Conservation (phyloP, 2,113 vertebrate genomes). For the Pseudolaguvia tuberculata region DNA sequence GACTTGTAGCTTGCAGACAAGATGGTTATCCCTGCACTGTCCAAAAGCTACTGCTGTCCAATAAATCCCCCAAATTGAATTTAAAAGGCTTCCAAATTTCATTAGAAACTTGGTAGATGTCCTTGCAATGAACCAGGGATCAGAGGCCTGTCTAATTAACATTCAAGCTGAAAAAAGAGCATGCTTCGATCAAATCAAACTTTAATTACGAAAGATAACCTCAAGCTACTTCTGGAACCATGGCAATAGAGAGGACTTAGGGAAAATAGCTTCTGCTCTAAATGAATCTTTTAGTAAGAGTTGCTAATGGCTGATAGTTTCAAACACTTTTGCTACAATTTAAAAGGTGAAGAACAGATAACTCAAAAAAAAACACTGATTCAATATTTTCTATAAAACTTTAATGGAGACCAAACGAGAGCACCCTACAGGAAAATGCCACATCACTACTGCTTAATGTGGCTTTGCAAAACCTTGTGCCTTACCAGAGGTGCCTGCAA, state of each 20-base stretch:
- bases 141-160: constrained; percentile 53
- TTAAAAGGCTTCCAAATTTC: constrained; percentile 53
- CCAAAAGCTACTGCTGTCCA: constrained; percentile 51
- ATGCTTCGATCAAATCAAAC: constrained; percentile 52
- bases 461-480: constrained; percentile 44
- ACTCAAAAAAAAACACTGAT: constrained; percentile 10
- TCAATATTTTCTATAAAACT: constrained; percentile 22
- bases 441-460: constrained; percentile 41
- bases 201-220: constrained; percentile 53
- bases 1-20: constrained; percentile 39
- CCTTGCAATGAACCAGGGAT: constrained; percentile 51
- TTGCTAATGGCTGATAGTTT: not conserved
- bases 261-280: constrained; percentile 30
- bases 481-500: constrained; percentile 50
- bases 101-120: constrained; percentile 49
- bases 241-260: constrained; percentile 37
- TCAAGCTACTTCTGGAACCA: constrained; percentile 44
- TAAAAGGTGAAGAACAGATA: constrained; percentile 1
- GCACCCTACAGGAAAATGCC: constrained; percentile 18
- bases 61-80: constrained; percentile 57
- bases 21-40: constrained; percentile 52
- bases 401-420: constrained; percentile 11
- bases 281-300: constrained; percentile 30
- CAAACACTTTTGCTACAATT: not conserved
- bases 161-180: constrained; percentile 45